A percentile compares a stretch with the other conserved stretches of the same genome.
These are phyloP conservation scores for Xenopus petersii DNA, from an alignment of 2,797 vertebrate species.

Conservation along the genomic window DNA sequence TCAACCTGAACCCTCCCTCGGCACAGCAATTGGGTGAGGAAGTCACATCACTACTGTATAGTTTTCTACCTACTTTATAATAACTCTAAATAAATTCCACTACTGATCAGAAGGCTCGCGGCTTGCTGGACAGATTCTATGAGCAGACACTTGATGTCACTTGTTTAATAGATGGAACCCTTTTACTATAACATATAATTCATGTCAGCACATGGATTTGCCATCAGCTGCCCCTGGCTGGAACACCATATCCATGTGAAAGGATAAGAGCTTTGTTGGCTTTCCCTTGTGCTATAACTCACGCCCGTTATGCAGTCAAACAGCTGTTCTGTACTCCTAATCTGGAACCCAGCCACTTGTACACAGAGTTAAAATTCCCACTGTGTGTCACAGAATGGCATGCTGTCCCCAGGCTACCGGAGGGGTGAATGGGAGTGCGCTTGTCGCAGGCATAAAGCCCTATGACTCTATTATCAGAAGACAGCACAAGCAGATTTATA, in stretches of 20 bases:
- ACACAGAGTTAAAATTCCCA: conserved; percentile 66
- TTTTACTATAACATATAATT: conserved; percentile 42
- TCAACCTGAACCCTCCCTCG: too few relatives aligned
- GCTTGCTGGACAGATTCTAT: not conserved
- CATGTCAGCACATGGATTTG: conserved; percentile 57
- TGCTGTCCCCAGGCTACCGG: conserved; percentile 54
- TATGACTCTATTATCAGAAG: conserved; percentile 43
- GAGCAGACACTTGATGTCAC: not conserved
- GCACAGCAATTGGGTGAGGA: too few relatives aligned
- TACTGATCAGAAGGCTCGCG: too few relatives aligned
- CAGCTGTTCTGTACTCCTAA: conserved; percentile 67
- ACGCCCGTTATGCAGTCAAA: conserved; percentile 64
- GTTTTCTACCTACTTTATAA: too few relatives aligned
- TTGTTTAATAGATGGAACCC: conserved; percentile 50
- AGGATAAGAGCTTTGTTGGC: conserved; percentile 70
- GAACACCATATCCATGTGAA: conserved; percentile 65
- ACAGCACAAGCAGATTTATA: not conserved
- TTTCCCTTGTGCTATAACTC: conserved; percentile 65
- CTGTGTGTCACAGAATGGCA: conserved; percentile 54
- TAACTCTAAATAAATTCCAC: too few relatives aligned
- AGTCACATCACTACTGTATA: too few relatives aligned
- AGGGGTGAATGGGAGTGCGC: conserved; percentile 53
- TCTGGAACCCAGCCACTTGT: conserved; percentile 60
- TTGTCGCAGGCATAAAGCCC: conserved; percentile 46
- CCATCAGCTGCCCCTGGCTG: conserved; percentile 57